Base-by-base conservation (phyloP, 2,888 invertebrate species). In the Achlya flavicornis region DNA sequence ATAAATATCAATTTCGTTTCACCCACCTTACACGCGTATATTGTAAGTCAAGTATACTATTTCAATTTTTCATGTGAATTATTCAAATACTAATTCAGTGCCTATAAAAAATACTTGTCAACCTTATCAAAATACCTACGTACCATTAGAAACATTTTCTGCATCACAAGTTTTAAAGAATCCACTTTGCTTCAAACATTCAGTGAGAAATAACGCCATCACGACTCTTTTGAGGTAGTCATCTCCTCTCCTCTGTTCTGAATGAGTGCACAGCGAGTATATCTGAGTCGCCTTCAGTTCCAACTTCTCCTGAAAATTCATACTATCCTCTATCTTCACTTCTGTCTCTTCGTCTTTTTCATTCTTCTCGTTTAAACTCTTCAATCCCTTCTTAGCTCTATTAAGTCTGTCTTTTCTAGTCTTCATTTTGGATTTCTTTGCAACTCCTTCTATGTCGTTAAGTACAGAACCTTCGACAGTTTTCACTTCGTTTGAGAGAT, bases 211-310 rank as follows among this genome's bases (percentile, higher is more conserved):
- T 53, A 96, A 93, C 0, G 96, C 95, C 97, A 98, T 97, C 6
- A 97, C 85, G 4, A 96, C 94, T 62, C 97, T 94, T 74, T 97
- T 96, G 32, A 97, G 87, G 79, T 96, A 96, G 85, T 98, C 97
- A 14, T 94, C 94, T 0, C 95, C 91, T 38, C 94, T 89, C 58
- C 97, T 93, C 59, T 91, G 89, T 3, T 94, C 90, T 11, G 95
- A 93, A 77, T 97, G 96, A 0, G 95, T 95, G 69, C 96, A 97
- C 59, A 97, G 86, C 26, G 95, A 94, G 76, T 95, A 95, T 64
- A 95, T 94, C 70, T 95, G 91, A 19, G 84, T 87, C 64, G 89
- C 91, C 77, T 78, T 84, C 69, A 89, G 67, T 76, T 82, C 92
- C 66, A 84, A 85, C 77, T 74, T 94, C 85, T 79, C 93, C 62